Conservation (phyloP, 2,113 vertebrate genomes). For the Octodon degus region DNA sequence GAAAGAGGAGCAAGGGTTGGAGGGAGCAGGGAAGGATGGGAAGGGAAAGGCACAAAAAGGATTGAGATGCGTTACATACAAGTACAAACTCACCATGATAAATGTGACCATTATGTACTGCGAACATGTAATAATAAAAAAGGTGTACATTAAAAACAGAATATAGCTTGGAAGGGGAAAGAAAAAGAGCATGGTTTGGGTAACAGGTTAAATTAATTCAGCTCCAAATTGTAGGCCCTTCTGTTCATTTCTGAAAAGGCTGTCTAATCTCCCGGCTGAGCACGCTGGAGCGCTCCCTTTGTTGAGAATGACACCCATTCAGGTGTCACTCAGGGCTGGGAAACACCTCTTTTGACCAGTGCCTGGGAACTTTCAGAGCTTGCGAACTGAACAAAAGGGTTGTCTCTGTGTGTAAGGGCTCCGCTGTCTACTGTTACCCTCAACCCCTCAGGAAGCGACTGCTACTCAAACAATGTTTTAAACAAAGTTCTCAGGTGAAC, state of each 20-base stretch:
- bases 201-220: not conserved
- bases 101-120: not conserved
- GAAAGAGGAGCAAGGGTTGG: not conserved
- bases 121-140: not conserved
- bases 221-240: not conserved
- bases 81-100: not conserved
- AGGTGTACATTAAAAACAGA: not conserved
- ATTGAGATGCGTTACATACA: not conserved
- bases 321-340: constrained; percentile 50
- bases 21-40: not conserved
- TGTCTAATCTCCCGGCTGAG: constrained; percentile 12
- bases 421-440: constrained; percentile 27
- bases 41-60: not conserved
- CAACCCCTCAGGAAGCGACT: not conserved
- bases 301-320: constrained; percentile 57
- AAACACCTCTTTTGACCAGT: constrained; percentile 48
- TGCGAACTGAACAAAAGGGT: constrained; percentile 44
- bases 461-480: not conserved
- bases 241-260: constrained; percentile 60
- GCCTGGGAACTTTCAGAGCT: constrained; percentile 48
- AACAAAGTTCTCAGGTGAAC: not conserved
- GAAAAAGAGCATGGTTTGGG: not conserved
- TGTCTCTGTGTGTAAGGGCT: constrained; percentile 49
- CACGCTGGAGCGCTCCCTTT: constrained; percentile 44
- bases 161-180: not conserved